A percentile compares a stretch with the other conserved stretches of the same genome.
phyloP scores from a whole-genome alignment of 2,888 invertebrate genomes.

The Hedya salicella region DNA sequence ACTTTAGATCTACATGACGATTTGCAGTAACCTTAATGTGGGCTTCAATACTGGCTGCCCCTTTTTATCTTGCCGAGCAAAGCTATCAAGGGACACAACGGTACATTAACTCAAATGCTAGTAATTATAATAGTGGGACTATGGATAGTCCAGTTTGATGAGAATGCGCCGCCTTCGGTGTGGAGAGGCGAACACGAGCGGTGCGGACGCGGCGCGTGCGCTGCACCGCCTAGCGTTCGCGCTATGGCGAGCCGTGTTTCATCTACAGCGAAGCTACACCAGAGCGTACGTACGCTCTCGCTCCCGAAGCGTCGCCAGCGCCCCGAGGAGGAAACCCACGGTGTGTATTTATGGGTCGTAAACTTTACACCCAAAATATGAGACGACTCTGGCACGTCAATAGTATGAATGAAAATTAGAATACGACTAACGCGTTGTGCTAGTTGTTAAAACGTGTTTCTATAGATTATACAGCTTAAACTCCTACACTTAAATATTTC shows the following conservation, averaged over 20 bases:
- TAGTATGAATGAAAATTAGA: slow-evolving; percentile 13
- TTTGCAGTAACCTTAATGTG: too few species aligned
- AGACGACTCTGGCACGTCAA: slow-evolving; percentile 20
- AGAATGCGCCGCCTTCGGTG: slow-evolving; percentile 61
- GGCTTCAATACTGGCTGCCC: neutral
- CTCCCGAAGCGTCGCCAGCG: slow-evolving; percentile 57
- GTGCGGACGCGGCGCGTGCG: slow-evolving; percentile 85
- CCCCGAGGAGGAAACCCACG: slow-evolving; percentile 52
- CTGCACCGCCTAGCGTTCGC: slow-evolving; percentile 90
- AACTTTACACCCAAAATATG: slow-evolving; percentile 41
- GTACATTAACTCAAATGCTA: neutral
- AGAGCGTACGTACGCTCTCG: slow-evolving; percentile 51
- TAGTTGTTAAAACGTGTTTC: slow-evolving; percentile 8
- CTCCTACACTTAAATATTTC: slow-evolving; percentile 12
- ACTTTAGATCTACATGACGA: neutral
- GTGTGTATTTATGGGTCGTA: slow-evolving; percentile 56
- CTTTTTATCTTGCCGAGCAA: neutral
- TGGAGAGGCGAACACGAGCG: slow-evolving; percentile 51
- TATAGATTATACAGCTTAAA: slow-evolving; percentile 2
- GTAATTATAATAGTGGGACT: slow-evolving; percentile 30
- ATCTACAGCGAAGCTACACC: slow-evolving; percentile 84
- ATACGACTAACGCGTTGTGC: slow-evolving; percentile 8
- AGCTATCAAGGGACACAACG: neutral
- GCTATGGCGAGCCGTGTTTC: slow-evolving; percentile 90
- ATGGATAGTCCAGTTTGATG: slow-evolving; percentile 45